Evolutionary conservation across 2,888 invertebrate genomes (phyloP).

Genomic region (Spodoptera picta): DNA sequence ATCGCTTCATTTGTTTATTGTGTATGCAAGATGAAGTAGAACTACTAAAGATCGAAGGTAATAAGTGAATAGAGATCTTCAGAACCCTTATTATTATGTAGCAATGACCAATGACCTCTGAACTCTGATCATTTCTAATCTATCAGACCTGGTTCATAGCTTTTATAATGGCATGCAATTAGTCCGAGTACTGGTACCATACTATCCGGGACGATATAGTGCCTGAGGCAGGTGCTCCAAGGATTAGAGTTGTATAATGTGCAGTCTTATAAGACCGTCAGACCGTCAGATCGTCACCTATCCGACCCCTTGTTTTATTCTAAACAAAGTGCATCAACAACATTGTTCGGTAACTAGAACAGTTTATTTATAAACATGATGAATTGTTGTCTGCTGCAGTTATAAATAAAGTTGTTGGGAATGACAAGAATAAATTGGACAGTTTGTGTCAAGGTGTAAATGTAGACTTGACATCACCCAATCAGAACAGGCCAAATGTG

Average conservation of each 20-base stretch:
- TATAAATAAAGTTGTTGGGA: slow-evolving; percentile 39
- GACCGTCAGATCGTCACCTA: too few relatives aligned
- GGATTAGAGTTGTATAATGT: too few relatives aligned
- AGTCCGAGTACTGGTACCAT: slow-evolving; percentile 51
- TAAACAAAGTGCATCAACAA: slow-evolving; percentile 22
- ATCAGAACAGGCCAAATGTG: slow-evolving; percentile 36
- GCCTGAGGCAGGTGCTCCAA: too few relatives aligned
- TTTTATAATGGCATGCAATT: slow-evolving; percentile 54
- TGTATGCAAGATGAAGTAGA: not conserved
- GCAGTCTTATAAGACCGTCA: slow-evolving; percentile 15
- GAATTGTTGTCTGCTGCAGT: slow-evolving; percentile 25
- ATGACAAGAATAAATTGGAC: slow-evolving; percentile 31
- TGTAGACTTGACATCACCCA: slow-evolving; percentile 37
- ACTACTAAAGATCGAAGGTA: not conserved
- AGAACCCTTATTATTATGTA: slow-evolving; percentile 57
- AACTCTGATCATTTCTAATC: slow-evolving; percentile 53
- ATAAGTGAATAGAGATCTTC: not conserved
- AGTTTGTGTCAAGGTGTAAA: slow-evolving; percentile 48
- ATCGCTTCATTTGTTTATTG: not conserved
- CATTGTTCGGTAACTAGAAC: slow-evolving; percentile 38
- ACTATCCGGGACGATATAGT: too few relatives aligned
- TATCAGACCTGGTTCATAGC: slow-evolving; percentile 51
- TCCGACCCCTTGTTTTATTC: slow-evolving; percentile 17
- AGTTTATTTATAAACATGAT: slow-evolving; percentile 48
- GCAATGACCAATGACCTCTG: slow-evolving; percentile 55